A percentile compares a stretch with the other conserved stretches of the same genome.
These are phyloP conservation scores for Sturnira hondurensis DNA, from an alignment of 2,113 vertebrate species.

Conservation along the genomic window DNA sequence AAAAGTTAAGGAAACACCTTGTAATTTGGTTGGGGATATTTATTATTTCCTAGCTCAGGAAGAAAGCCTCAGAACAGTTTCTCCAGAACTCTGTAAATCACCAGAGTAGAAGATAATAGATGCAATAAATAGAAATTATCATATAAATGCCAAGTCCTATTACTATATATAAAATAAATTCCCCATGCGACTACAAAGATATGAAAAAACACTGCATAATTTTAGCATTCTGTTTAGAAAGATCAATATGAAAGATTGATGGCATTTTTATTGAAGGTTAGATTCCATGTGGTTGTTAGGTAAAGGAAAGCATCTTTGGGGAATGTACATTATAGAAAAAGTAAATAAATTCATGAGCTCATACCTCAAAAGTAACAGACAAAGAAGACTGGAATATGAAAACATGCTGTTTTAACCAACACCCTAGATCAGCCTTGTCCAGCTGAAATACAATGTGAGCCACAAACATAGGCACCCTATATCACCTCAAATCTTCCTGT, in stretches of 20 bases:
- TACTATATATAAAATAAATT: conserved; percentile 50
- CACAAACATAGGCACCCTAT: not conserved
- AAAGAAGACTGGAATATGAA: not conserved
- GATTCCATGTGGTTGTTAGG: not conserved
- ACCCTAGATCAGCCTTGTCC: not conserved
- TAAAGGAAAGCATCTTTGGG: not conserved
- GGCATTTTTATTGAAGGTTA: conserved; percentile 11
- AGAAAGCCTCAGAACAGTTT: conserved; percentile 33
- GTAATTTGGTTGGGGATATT: conserved; percentile 36
- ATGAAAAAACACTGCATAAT: not conserved
- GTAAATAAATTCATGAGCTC: not conserved
- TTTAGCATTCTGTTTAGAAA: conserved; percentile 38
- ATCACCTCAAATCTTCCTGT: not conserved
- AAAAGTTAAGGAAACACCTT: conserved; percentile 20
- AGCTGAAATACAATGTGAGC: not conserved
- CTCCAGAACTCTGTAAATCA: conserved; percentile 26
- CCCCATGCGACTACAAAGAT: not conserved
- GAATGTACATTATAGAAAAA: conserved; percentile 5
- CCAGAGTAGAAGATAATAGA: not conserved
- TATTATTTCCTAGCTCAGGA: not conserved
- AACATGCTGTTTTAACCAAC: not conserved
- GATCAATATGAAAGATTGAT: conserved; percentile 1
- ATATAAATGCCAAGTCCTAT: conserved; percentile 42
- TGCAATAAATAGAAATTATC: conserved; percentile 46
- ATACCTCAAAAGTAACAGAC: not conserved